Percentiles rank a stretch among this genome's conserved stretches.
These are phyloP conservation scores for Petrolisthes cinctipes DNA, from an alignment of 2,888 invertebrate genomes.

Conservation along the genomic window DNA sequence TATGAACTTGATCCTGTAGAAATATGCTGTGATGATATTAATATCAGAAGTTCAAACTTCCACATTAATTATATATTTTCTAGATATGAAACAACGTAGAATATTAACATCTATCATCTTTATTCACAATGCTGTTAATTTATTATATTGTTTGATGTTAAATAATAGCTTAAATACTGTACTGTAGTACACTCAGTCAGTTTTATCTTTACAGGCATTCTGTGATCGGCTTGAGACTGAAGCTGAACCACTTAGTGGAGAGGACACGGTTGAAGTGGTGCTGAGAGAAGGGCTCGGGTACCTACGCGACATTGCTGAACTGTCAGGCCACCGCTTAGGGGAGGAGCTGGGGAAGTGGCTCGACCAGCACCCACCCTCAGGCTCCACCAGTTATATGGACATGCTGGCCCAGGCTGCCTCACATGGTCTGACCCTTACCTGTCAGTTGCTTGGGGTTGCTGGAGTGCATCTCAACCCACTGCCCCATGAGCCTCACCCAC, in stretches of 20 bases:
- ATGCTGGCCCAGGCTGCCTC: conserved; percentile 37
- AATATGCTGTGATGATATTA: too few relatives aligned
- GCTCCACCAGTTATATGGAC: conserved; percentile 23
- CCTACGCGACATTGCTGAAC: conserved; percentile 37
- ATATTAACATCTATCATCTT: background rate
- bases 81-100: background rate
- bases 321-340: conserved; percentile 36
- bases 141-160: too few relatives aligned
- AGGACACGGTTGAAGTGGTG: conserved; percentile 10
- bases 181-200: background rate
- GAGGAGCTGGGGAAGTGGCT: conserved; percentile 41
- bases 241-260: conserved; percentile 11
- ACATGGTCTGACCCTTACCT: conserved; percentile 47
- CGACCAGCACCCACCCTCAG: conserved; percentile 22
- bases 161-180: too few relatives aligned
- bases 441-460: conserved; percentile 52
- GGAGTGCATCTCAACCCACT: conserved; percentile 48
- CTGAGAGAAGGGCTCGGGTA: conserved; percentile 18
- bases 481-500: conserved; percentile 30
- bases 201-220: conserved; percentile 40
- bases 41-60: too few relatives aligned
- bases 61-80: background rate
- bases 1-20: too few relatives aligned
- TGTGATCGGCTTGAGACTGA: conserved; percentile 42
- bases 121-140: too few relatives aligned